A percentile compares a stretch with the other conserved stretches of the same genome.
phyloP scores from a whole-genome alignment of 2,888 invertebrate species.

The Bruchidius siliquastri region DNA sequence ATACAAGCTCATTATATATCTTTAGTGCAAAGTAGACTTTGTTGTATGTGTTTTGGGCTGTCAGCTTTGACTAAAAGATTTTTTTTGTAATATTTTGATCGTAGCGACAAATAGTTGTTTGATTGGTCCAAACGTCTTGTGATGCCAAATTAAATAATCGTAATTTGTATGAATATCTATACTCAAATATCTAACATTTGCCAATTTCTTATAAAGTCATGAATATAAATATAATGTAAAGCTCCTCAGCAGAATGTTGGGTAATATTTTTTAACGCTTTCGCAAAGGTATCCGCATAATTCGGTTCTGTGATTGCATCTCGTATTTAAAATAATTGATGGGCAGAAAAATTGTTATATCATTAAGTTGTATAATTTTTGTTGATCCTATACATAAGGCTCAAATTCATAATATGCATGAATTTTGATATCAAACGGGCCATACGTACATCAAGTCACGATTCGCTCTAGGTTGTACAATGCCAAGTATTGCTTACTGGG shows the following conservation, averaged over 20 bases:
- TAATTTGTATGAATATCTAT: background rate
- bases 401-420: background rate
- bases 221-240: background rate
- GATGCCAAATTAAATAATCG: background rate
- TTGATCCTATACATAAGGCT: background rate
- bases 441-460: no score
- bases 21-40: no score
- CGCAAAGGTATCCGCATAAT: background rate
- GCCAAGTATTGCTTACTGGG: no score
- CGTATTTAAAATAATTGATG: background rate
- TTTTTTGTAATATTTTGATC: no score
- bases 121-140: no score
- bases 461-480: no score
- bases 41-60: no score
- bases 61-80: no score
- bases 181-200: background rate
- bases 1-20: no score
- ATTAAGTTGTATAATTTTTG: background rate
- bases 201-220: background rate
- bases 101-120: no score
- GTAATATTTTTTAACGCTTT: background rate
- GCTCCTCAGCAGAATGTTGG: background rate
- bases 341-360: background rate
- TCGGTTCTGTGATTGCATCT: background rate
- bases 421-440: background rate